Percentiles rank a stretch among this genome's conserved stretches.
phyloP scores from a whole-genome alignment of 1,140 invertebrate genomes.

The Drosophila ohnishii region DNA sequence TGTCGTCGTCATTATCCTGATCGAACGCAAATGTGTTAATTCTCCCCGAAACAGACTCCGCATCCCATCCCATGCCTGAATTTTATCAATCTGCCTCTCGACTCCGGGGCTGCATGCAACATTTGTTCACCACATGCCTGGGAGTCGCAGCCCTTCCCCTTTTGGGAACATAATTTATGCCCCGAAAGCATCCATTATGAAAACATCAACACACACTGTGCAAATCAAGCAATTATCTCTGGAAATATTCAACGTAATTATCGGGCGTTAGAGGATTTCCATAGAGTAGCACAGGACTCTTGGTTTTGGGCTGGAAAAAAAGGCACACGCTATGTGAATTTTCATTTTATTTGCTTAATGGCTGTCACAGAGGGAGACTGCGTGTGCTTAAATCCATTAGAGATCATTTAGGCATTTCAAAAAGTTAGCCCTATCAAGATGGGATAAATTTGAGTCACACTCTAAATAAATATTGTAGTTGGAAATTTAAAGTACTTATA shows the following conservation, averaged over 20 bases:
- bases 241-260: conserved; percentile 74
- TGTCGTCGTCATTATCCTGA: conserved; percentile 67
- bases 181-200: conserved; percentile 63
- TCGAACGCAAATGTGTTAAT: conserved; percentile 74
- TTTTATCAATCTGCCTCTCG: conserved; percentile 76
- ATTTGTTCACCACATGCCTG: conserved; percentile 45
- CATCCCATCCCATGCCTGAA: not conserved
- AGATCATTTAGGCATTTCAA: conserved; percentile 29
- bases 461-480: not conserved
- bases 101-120: conserved; percentile 59
- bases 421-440: conserved; percentile 17
- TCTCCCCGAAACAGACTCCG: conserved; percentile 21
- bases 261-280: conserved; percentile 56
- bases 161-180: conserved; percentile 69
- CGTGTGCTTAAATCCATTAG: conserved; percentile 31
- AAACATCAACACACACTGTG: conserved; percentile 78
- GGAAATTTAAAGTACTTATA: not conserved
- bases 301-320: conserved; percentile 17
- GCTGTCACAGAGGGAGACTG: conserved; percentile 19
- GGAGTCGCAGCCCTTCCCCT: conserved; percentile 20
- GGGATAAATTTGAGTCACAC: not conserved
- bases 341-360: conserved; percentile 19
- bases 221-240: conserved; percentile 78
- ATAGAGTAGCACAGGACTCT: conserved; percentile 22
- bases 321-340: conserved; percentile 48